Evolutionary conservation across 2,888 invertebrate species (phyloP), one percentile per base, ranked within the genome.

Genomic region (Ganaspis brasiliensis): DNA sequence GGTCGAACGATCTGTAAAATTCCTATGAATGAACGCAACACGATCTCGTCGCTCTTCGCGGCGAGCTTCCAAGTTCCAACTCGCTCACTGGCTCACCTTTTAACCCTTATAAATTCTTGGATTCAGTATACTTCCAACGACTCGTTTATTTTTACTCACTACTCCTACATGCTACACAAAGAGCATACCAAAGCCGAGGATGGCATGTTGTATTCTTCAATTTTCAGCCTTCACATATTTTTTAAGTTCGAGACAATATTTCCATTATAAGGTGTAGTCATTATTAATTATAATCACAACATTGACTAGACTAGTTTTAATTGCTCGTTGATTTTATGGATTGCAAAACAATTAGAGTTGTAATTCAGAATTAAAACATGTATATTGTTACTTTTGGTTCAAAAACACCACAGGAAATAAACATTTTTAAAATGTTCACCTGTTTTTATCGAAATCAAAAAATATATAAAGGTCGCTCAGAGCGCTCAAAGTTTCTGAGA

Each of bases 21-120:
- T 67, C 45, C 67, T 67, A 67, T 56, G 67, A 67, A 67, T 67
- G 67, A 67, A 67, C 67, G 45, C 45, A 67, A 67, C 63, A 63
- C 63, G 40, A 63, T 63, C 63, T 63, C 40, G 35, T 35, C 19
- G 59, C n/a, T 37, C 19, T n/a, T 19, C 21, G 19, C 40, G 14
- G 59, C 6, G 61, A 19, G 61, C 26, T 57, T 57, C 57, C 31
- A 57, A 57, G 57, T 31, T 57, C 10, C 37, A 40, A 40, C 40
- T 40, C 40, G 40, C 37, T 14, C 40, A 5, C 40, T 40, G 14
- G 40, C 37, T 14, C 40, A 9, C 37, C 40, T 63, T 63, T 63
- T 63, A 63, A 40, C 63, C 63, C 63, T 63, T 63, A 63, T 63
- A 63, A 63, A 63, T 63, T 63, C 37, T 63, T 63, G 63, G 63